Base-by-base conservation (phyloP, 2,797 vertebrate species). In the Urosaurus nigricauda region DNA sequence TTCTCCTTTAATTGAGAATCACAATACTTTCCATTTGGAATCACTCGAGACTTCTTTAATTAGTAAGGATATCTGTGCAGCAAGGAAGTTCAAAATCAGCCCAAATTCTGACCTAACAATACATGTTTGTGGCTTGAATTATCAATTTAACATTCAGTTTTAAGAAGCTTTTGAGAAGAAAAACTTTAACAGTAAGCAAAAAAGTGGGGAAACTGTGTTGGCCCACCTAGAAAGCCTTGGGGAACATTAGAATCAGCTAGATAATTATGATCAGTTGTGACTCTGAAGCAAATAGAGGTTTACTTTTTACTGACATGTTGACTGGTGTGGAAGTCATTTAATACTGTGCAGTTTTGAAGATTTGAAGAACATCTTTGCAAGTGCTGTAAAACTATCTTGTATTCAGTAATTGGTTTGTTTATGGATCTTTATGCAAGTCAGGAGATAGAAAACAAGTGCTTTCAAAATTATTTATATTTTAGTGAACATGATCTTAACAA, bases 1-100 rank as follows among this genome's bases (percentile, higher is more conserved):
- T 90, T 94, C 37, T 87, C 79, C 84, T 56, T 87, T 51, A 88
- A 90, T 92, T 93, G 47, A 87, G 16, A 43, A 85, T 87, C 51
- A 87, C 40, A 90, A n/a, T 4, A 68, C 79, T 89, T 85, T 58
- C 84, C 88, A 75, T 88, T 79, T 90, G 82, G 70, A 71, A 86
- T 17, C 77, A 71, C 14, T 87, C 84, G 37, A 89, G 86, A 85
- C 47, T 77, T 56, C 71, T 79, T 81, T 80, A 81, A 84, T 88
- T 88, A 94, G 88, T 11, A 58, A 29, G 83, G 58, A 74, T 85
- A 79, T 79, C 70, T 85, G 63, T 80, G 32, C 16, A 85, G 83
- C 40, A 51, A 74, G 77, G 40, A 85, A 83, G 0, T 0, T 1
- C 83, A 92, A 91, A 70, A 80, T 84, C 70, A 87, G 74, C 51